These are phyloP conservation scores for Carassius carassius DNA, from an alignment of 2,113 vertebrate species.

Conservation along the genomic window DNA sequence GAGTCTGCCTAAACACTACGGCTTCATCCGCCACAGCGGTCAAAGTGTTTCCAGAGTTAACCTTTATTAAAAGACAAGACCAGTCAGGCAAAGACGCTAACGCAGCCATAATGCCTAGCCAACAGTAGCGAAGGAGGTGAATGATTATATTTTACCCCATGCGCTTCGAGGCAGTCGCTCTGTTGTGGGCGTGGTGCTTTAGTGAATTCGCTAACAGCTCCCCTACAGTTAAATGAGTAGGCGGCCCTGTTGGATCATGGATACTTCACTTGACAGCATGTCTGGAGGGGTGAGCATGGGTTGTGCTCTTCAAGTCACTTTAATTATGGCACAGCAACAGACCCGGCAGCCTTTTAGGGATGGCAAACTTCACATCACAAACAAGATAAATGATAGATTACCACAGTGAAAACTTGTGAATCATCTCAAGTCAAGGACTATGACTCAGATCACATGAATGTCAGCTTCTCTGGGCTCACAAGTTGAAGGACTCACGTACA, in stretches of 20 bases:
- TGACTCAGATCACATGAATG: conserved; percentile 44
- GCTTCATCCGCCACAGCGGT: not conserved
- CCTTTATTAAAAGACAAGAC: conserved; percentile 39
- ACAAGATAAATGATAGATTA: conserved; percentile 45
- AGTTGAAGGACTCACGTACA: not conserved
- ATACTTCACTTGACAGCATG: conserved; percentile 41
- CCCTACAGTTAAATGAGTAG: conserved; percentile 43
- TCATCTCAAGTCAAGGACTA: conserved; percentile 34
- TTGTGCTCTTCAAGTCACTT: conserved; percentile 53
- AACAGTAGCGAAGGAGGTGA: not conserved
- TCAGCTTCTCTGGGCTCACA: conserved; percentile 5
- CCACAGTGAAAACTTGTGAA: conserved; percentile 44
- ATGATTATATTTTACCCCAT: not conserved
- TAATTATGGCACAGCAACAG: conserved; percentile 50
- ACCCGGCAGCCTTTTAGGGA: conserved; percentile 30
- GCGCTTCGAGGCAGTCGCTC: conserved; percentile 3
- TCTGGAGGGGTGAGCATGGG: conserved; percentile 37
- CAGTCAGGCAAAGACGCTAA: not conserved
- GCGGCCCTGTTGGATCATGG: conserved; percentile 27
- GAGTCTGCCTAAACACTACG: conserved; percentile 11
- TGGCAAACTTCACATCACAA: conserved; percentile 33
- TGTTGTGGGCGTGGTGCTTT: conserved; percentile 19
- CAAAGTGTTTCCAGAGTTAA: conserved; percentile 27
- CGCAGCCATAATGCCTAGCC: not conserved
- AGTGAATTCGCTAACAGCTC: conserved; percentile 15